Evolutionary conservation across 1,140 invertebrate species (phyloP), one percentile per base, ranked within the genome.

Genomic region (Drosophila dunni): DNA sequence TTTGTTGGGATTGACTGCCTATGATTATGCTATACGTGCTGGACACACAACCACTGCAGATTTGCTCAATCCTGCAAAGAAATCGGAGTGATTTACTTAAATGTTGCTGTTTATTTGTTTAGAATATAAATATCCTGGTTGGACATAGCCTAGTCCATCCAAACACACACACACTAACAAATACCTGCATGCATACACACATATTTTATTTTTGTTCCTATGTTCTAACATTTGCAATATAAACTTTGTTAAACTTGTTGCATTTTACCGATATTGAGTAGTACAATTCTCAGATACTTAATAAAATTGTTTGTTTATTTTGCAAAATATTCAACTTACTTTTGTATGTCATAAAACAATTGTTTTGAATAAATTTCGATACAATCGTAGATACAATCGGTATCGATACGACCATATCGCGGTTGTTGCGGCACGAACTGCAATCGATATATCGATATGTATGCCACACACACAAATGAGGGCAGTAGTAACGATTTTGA

Each of bases 1-100:
- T 69, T 81, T 93, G 63, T 38, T 94, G 0, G 93, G 93, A 0
- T 90, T 94, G 11, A 94, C 92, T 2, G 88, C 94, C 0, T 60
- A 85, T n/a, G 92, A 94, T 8, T 90, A 95, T 46, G 94, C 94
- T 0, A 70, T 79, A 36, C 73, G 92, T 0, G 75, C 67, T 0
- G 80, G 82, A 5, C 89, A 93, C 13, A 0, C 69, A 0, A 79
- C 93, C 3, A 71, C 92, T 11, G 64, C 90, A 2, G 58, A 73
- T 7, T 7, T 78, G 13, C 69, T 91, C 2, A 34, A 29, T 29
- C 44, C 48, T 0, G 3, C 46, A 1, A 3, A 8, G 29, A 13
- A 11, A 8, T 6, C 53, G 3, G 38, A 48, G 4, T 65, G 24
- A 72, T 34, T 33, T 58, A 60, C 53, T 67, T 58, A 67, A 60